Evolutionary conservation across 92 coral and sea anemone species (phyloP), one percentile per base, ranked within the genome.

Genomic region (Palythoa grandis): DNA sequence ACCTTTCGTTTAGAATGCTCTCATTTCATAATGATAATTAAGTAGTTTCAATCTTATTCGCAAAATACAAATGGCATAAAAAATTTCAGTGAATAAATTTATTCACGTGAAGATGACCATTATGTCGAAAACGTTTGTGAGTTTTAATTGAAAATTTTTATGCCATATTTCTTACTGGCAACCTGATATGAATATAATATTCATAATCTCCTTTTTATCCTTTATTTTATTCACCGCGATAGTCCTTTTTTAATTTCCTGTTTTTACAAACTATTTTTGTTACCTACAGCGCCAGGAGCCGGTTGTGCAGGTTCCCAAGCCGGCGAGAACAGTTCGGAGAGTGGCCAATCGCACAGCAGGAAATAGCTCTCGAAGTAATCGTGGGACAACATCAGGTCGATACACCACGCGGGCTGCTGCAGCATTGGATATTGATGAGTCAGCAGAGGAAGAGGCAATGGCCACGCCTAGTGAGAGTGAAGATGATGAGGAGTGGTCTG

Each of bases 401-500:
- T 96, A 96, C 90, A 89, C 92, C n/a, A 96, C 99, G 16, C 95
- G 99, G 52, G 95, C 98, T 67, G 92, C 98, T 14, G 88, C 93
- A 14, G 80, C 94, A 77, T 54, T 92, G 84, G 99, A 90, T 54
- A 87, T 94, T 68, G 96, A 91, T 50, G 98, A 96, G 86, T 95
- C 98, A 19, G 98, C 94, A 29, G 99, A 94, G 17, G 98, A 96
- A 47, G 99, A 96, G 78, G 88, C 88, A 8, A 89, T 89, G 77
- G 91, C 84, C 53, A 93, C 97, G 23, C 95, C 99, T 11, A 94
- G 96, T 66, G 98, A 96, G 67, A 96, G 98, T 77, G 99, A 94
- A 37, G 98, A 96, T n/a, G 98, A 94, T n/a, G 98, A 96, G 52
- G 93, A 94, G 54, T 96, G 99, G 99, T 88, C 94, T 56, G 98